Base-by-base conservation (phyloP, 2,888 invertebrate species). In the Minunthozetes semirufus region DNA sequence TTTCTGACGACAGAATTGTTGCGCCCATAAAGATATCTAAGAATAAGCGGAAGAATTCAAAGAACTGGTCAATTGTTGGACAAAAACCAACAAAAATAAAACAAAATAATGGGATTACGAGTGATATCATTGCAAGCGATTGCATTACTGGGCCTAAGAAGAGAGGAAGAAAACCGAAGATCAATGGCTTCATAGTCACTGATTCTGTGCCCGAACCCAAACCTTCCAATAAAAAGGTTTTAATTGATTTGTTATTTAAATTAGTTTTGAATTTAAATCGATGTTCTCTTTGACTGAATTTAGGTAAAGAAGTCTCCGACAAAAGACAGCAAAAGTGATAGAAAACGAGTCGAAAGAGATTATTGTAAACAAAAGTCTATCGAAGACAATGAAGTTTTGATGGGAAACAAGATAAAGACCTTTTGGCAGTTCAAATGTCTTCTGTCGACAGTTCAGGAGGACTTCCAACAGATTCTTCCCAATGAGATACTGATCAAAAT, bases 381-480 rank as follows among this genome's bases (percentile, higher is more conserved):
- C n/a, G 33, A 33, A 29, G 59, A 63, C 29, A 27, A 33, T 15
- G 27, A 25, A 15, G 29, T 19, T 19, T 19, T 19, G 22, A 38
- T 6, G 3, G n/a, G 8, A 8, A 68, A 68, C 8, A 66, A 66
- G n/a, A 9, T 68, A 46, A 15, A 22, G 38, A 68, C 11, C 33
- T 38, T 15, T 19, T 68, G 46, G 42, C 22, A 42, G 56, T 75
- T 75, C 42, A 72, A 22, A n/a, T 48, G 46, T 74, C 50, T 74
- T 1, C 15, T 71, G n/a, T 15, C 25, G 11, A 42, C 0, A 27
- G 11, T 72, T 1, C 22, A 72, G 15, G n/a, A 46, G 19, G 75
- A 75, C 29, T 75, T 75, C 17, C 27, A 59, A 6, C 75, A 75
- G 33, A 56, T 38, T 22, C n/a, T 75, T 25, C 75, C 75, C 25